These are phyloP conservation scores for Pomatorhinus ruficollis DNA, from an alignment of 2,113 vertebrate species.

Conservation along the genomic window DNA sequence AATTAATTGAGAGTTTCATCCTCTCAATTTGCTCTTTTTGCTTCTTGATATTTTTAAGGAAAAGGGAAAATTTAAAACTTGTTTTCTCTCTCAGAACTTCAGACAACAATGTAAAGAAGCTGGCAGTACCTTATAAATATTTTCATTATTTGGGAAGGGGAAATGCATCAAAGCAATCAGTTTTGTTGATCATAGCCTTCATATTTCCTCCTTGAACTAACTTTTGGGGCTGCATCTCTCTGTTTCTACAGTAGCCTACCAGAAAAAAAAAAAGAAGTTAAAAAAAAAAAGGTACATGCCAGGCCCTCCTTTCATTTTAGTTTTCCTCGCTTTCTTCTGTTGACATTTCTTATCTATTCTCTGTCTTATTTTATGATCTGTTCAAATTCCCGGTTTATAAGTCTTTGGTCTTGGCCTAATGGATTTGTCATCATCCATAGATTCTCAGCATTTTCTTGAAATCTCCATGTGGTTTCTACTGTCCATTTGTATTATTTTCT, in stretches of 20 bases:
- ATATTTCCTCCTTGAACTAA: background rate
- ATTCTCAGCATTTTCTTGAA: background rate
- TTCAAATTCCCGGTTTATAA: background rate
- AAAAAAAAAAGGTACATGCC: fast-evolving
- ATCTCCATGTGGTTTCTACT: background rate
- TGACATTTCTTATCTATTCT: background rate
- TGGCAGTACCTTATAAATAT: background rate
- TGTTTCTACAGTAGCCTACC: background rate
- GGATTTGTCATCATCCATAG: fast-evolving
- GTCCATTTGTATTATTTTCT: background rate
- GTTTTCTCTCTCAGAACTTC: background rate
- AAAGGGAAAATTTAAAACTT: background rate
- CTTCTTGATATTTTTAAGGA: background rate
- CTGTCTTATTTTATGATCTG: background rate
- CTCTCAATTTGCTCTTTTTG: background rate
- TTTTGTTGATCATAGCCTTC: background rate
- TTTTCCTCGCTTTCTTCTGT: background rate
- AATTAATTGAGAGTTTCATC: background rate
- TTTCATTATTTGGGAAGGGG: background rate
- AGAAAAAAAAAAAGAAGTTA: background rate
- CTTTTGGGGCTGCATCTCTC: background rate
- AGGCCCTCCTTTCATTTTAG: background rate
- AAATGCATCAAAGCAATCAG: background rate
- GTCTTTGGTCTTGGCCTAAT: background rate
- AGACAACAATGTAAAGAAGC: background rate